Evolutionary conservation across 2,113 vertebrate genomes (phyloP).

Genomic region (Pseudorectes ferrugineus): DNA sequence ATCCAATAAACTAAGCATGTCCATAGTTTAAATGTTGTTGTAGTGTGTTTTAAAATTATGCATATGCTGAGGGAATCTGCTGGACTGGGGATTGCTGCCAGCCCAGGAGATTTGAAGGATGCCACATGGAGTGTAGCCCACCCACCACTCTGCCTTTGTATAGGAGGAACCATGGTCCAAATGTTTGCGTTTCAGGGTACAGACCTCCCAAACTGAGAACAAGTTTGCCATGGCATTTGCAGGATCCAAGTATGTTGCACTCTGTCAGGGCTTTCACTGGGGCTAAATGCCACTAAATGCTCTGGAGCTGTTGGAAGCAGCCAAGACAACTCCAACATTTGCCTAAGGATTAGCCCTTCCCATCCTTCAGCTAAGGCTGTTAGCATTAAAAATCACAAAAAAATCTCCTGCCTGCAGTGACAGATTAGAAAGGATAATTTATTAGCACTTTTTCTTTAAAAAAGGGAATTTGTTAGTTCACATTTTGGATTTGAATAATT

Average conservation of each 20-base stretch:
- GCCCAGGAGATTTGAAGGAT: neutral
- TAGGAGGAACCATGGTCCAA: neutral
- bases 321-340: neutral
- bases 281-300: neutral
- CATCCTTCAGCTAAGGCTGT: neutral
- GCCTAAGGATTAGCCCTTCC: neutral
- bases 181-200: neutral
- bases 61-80: neutral
- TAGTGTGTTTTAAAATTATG: neutral
- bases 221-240: neutral
- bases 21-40: neutral
- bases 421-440: neutral
- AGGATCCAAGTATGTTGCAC: neutral
- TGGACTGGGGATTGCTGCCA: neutral
- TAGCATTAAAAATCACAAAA: neutral
- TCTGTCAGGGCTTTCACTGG: neutral
- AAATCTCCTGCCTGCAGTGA: neutral
- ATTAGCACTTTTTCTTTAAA: neutral
- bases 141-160: neutral
- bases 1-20: neutral
- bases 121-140: neutral
- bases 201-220: neutral
- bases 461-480: neutral
- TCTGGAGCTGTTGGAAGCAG: neutral
- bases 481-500: neutral